These are phyloP conservation scores for Harpagifer antarcticus DNA, from an alignment of 2,797 vertebrate genomes.

Conservation along the genomic window DNA sequence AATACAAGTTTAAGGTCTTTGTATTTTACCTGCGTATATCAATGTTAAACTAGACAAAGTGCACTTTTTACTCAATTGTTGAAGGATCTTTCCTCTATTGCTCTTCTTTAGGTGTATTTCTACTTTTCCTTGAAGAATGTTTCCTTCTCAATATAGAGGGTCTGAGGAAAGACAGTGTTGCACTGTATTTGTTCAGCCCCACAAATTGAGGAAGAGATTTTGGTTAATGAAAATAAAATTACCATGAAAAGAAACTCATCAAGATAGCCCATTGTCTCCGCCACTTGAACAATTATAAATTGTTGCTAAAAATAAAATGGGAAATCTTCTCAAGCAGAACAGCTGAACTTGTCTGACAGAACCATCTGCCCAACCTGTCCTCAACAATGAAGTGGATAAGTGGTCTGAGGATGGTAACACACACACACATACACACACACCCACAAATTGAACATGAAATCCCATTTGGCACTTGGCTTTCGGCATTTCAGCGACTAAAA, in stretches of 20 bases:
- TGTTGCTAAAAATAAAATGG: slow-evolving; percentile 54
- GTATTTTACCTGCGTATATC: neutral
- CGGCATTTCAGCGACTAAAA: neutral
- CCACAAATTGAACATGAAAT: neutral
- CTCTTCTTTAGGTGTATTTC: neutral
- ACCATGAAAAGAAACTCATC: neutral
- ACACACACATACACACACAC: neutral
- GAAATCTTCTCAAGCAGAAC: slow-evolving; percentile 51
- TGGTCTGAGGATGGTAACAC: slow-evolving; percentile 16
- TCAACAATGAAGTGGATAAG: slow-evolving; percentile 45
- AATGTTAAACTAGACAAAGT: neutral
- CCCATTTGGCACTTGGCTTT: too few species aligned
- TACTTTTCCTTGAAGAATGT: neutral
- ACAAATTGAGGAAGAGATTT: neutral
- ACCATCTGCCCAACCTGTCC: slow-evolving; percentile 72
- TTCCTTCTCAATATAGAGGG: neutral
- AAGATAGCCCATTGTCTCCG: neutral
- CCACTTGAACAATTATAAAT: slow-evolving; percentile 1
- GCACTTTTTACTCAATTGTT: neutral
- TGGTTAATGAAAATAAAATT: neutral
- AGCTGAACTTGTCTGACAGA: slow-evolving; percentile 65
- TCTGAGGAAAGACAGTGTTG: neutral
- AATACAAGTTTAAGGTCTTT: neutral
- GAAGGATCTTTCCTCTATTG: too few species aligned
- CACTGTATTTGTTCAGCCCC: too few species aligned